Base-by-base conservation (phyloP, 2,797 vertebrate genomes). In the Myotis myotis region DNA sequence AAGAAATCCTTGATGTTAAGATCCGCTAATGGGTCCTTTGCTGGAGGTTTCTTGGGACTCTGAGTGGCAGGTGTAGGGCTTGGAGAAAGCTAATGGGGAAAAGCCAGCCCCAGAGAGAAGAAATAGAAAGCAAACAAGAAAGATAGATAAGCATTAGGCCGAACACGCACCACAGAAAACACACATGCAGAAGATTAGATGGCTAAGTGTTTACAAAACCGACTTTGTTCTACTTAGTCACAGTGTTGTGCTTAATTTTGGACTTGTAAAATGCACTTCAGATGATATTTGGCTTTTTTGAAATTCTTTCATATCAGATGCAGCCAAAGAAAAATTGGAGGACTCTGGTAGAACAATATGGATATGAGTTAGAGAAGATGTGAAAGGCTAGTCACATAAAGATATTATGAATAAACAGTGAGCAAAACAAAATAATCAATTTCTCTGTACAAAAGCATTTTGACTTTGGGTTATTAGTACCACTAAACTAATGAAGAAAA, bases 1-100 rank as follows among this genome's bases (percentile, higher is more conserved):
- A 99, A 99, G 99, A 99, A 99, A 99, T 99, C 99, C 99, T 99
- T 99, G 98, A 99, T 99, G 98, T 99, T 99, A 97, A 99, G 99
- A 97, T 99, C 99, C 98, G 99, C 99, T 99, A 99, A 98, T 93
- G 99, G 99, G 98, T 99, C 99, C 99, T 99, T 99, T 98, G 99
- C 97, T 97, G 99, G 99, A 96, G 99, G 99, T 98, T 99, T 99
- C 98, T 99, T 99, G 97, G 99, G 99, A 98, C 99, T 99, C 98
- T 99, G 99, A 98, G 97, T 98, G 97, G 98, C 98, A 98, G 98
- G 99, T 97, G 99, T 98, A 98, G 98, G 99, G 98, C 99, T 99
- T 98, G 99, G 98, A 98, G 99, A 99, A 96, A 99, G 98, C 99
- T 99, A 98, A 87, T 30, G 75, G 93, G 94, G 84, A 51, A 95